A percentile compares a stretch with the other conserved stretches of the same genome.
These are phyloP conservation scores for Amblyornis subalaris DNA, from an alignment of 2,113 vertebrate genomes.

Conservation along the genomic window DNA sequence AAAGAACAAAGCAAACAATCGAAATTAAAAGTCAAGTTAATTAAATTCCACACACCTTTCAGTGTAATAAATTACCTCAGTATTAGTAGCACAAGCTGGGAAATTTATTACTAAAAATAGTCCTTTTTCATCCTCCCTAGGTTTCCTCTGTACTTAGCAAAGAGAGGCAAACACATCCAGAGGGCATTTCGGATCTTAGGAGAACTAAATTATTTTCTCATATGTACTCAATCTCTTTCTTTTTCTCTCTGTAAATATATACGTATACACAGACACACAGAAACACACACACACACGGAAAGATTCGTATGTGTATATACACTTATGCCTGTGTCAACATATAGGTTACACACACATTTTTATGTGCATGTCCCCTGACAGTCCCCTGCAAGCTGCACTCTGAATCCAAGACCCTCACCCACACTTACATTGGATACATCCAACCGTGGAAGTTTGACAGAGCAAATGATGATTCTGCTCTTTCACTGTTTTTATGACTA, in stretches of 20 bases:
- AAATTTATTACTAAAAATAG: conserved; percentile 49
- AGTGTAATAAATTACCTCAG: background rate
- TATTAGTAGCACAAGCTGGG: conserved; percentile 4
- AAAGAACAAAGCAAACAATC: conserved; percentile 28
- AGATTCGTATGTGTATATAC: background rate
- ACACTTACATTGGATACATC: background rate
- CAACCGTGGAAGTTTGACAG: background rate
- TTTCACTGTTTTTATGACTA: background rate
- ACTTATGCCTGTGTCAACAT: background rate
- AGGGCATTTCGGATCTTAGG: background rate
- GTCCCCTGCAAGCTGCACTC: background rate
- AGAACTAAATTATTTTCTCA: background rate
- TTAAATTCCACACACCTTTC: conserved; percentile 36
- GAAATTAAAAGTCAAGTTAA: conserved; percentile 47
- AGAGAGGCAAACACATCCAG: background rate
- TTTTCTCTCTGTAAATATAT: background rate
- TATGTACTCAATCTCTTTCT: background rate
- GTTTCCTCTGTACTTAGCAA: background rate
- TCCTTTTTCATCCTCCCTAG: background rate
- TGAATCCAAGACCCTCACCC: rapidly evolving
- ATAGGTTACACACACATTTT: background rate
- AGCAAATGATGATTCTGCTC: background rate
- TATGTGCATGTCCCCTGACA: background rate
- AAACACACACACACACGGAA: background rate
- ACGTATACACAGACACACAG: background rate